Percentiles rank a stretch among this genome's conserved stretches.
Evolutionary conservation across 2,113 vertebrate species (phyloP).

Genomic region (Orycteropus afer): DNA sequence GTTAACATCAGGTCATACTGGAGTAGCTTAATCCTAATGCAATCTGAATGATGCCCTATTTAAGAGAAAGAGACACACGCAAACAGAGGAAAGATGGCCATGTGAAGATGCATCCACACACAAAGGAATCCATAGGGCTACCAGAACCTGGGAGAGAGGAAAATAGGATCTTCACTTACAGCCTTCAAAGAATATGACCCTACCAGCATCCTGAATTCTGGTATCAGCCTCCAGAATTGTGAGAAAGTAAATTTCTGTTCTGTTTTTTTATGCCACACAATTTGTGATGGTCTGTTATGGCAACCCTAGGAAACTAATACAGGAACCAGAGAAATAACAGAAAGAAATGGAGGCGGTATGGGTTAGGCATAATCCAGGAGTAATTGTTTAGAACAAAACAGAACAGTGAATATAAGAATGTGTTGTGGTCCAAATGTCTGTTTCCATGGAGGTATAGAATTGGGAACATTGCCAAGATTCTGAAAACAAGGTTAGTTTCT

Average conservation of each 20-base stretch:
- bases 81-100: background rate
- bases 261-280: background rate
- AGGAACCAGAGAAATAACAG: background rate
- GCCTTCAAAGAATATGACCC: background rate
- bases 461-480: background rate
- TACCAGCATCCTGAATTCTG: background rate
- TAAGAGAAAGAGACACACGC: background rate
- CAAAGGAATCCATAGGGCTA: background rate
- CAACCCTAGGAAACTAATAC: background rate
- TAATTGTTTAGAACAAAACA: background rate
- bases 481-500: constrained; percentile 28
- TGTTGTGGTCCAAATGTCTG: background rate
- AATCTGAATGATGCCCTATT: background rate
- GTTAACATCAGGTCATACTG: background rate
- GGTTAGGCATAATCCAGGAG: background rate
- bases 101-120: background rate
- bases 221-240: background rate
- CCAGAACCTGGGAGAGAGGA: background rate
- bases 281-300: background rate
- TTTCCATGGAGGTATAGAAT: background rate
- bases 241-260: background rate
- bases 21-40: background rate
- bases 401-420: background rate
- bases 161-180: background rate
- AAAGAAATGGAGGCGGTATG: background rate